Evolutionary conservation across 2,888 invertebrate species (phyloP), one percentile per base, ranked within the genome.

Genomic region (Diarsia dahlii): DNA sequence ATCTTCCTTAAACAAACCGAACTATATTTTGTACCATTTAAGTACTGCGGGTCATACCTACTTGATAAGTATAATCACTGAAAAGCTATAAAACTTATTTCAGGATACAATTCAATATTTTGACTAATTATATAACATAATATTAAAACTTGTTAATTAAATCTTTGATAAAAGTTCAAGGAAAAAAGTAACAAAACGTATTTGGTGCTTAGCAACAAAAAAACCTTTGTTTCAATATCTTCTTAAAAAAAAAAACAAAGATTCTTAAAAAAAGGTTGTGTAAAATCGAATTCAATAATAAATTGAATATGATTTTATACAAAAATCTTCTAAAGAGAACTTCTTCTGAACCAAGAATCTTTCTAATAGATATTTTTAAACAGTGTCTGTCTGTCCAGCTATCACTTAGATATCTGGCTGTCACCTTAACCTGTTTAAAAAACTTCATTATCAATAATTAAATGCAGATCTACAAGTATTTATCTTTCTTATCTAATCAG

Each of bases 401-500:
- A 2, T 63, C 66, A 64, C 13, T 13, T 18, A n/a, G n/a, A n/a
- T n/a, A 46, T 28, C 54, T 28, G 13, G 15, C 48, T 54, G 54
- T 39, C 69, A 68, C 50, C 48, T 2, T 10, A 80, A 52, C 54
- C 45, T 48, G 39, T 58, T 65, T 62, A 23, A 52, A 58, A 45
- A 45, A 64, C 18, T 45, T 48, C 52, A 48, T 39, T 68, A 76
- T 58, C 67, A n/a, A 45, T 60, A 54, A 56, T 58, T 54, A 48
- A 34, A 68, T 66, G 20, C 54, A 69, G 39, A 78, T 62, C 34
- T 54, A 50, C 28, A 20, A n/a, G 18, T 60, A 76, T 28, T 28
- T 67, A 50, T 67, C 48, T 50, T 48, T 54, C 34, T 77, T 66
- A 80, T 82, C 60, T 78, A 70, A 78, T 78, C 56, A 50, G 23